These are phyloP conservation scores for Hipparchia sbordonii DNA, from an alignment of 2,888 invertebrate species.

Conservation along the genomic window DNA sequence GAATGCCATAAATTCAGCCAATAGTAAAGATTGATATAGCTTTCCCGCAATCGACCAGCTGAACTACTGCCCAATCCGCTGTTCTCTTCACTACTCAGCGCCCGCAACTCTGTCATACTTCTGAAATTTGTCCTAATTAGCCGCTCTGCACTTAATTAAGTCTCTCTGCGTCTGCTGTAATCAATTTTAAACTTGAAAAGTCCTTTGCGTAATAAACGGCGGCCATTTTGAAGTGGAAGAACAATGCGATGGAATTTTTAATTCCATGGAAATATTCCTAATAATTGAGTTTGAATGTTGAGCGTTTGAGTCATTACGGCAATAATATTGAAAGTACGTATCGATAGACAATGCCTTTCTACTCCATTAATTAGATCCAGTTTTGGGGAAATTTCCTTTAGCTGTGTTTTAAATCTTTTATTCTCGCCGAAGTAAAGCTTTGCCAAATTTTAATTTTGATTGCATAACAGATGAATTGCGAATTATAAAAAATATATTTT, in stretches of 20 bases:
- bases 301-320: constrained; percentile 11
- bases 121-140: no score
- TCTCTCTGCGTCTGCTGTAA: constrained; percentile 15
- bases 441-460: not conserved
- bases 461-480: not conserved
- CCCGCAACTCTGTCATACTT: no score
- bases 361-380: constrained; percentile 17
- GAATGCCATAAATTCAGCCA: no score
- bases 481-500: not conserved
- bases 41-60: no score
- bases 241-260: constrained; percentile 32
- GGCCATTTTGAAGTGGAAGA: constrained; percentile 28
- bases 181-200: constrained; percentile 34
- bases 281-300: constrained; percentile 29
- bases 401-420: constrained; percentile 8
- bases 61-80: no score
- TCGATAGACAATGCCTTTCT: constrained; percentile 15
- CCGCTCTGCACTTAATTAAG: not conserved
- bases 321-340: constrained; percentile 20
- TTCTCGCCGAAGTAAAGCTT: not conserved
- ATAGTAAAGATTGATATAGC: no score
- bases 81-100: no score
- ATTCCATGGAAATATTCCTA: constrained; percentile 31
- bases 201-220: constrained; percentile 15
- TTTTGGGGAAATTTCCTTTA: constrained; percentile 9